Percentiles rank a stretch among this genome's conserved stretches.
Evolutionary conservation across 2,113 vertebrate species (phyloP).

Genomic region (Onychostruthus taczanowskii): DNA sequence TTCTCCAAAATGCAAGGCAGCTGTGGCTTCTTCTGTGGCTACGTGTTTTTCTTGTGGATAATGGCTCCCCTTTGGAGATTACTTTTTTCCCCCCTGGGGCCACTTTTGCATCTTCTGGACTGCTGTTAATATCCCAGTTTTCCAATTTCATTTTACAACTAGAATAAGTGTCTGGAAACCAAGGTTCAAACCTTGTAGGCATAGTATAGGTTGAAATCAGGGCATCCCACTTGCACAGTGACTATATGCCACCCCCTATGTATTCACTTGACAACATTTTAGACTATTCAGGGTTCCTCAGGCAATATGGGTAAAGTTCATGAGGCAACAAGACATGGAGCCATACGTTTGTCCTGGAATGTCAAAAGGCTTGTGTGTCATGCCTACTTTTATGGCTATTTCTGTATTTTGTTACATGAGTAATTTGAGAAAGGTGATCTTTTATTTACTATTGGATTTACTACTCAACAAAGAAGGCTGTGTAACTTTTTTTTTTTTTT

Average conservation of each 20-base stretch:
- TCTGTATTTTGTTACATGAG: neutral
- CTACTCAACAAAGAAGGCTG: neutral
- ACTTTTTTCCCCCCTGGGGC: too few relatives aligned
- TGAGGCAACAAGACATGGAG: neutral
- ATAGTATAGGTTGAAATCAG: neutral
- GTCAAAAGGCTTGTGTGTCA: neutral
- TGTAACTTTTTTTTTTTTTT: neutral
- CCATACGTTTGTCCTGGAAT: neutral
- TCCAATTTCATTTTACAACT: neutral
- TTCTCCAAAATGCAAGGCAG: neutral
- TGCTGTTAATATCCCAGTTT: neutral
- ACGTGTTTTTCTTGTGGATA: neutral
- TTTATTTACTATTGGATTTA: neutral
- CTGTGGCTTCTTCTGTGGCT: neutral
- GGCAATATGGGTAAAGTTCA: fast-evolving
- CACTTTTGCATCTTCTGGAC: neutral
- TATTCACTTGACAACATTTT: neutral
- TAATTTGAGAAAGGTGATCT: neutral
- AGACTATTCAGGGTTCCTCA: neutral
- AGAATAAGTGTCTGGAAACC: neutral
- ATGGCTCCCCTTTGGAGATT: neutral
- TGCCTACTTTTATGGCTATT: neutral
- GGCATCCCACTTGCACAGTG: fast-evolving
- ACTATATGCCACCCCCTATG: fast-evolving
- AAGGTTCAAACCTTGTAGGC: neutral